phyloP scores from a whole-genome alignment of 2,888 invertebrate genomes.

The Temnothorax unifasciatus region DNA sequence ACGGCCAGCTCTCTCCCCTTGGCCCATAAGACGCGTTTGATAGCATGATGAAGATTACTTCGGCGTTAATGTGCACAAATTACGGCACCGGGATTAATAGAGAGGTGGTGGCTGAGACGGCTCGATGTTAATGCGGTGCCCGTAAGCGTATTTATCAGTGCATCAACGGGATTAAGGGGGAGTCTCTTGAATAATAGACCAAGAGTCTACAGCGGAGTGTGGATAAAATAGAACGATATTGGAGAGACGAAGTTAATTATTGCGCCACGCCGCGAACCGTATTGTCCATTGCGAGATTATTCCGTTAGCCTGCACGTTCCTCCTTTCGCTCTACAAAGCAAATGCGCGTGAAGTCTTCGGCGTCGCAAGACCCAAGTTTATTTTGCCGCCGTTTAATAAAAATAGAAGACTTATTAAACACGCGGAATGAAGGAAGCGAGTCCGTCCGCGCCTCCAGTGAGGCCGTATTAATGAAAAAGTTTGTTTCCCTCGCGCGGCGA shows the following conservation, averaged over 20 bases:
- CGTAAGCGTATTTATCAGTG: slow-evolving; percentile 44
- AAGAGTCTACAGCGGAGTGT: not conserved
- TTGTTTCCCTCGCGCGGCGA: not conserved
- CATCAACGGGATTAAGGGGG: slow-evolving; percentile 36
- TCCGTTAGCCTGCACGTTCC: not conserved
- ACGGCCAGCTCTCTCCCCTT: not conserved
- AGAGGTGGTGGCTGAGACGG: slow-evolving; percentile 17
- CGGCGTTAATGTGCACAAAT: slow-evolving; percentile 35
- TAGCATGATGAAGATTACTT: slow-evolving; percentile 47
- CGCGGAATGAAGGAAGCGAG: not conserved
- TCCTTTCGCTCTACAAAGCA: not conserved
- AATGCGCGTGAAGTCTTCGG: not conserved
- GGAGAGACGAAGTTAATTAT: slow-evolving; percentile 30
- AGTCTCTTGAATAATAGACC: slow-evolving; percentile 35
- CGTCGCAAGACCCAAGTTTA: not conserved
- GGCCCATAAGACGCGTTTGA: slow-evolving; percentile 25
- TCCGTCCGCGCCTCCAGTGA: not conserved
- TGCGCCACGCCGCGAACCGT: not conserved
- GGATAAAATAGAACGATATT: slow-evolving; percentile 4
- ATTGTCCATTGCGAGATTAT: slow-evolving; percentile 4
- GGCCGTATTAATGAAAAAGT: not conserved
- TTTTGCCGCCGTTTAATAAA: not conserved
- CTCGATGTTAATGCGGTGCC: slow-evolving; percentile 35
- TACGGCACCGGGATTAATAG: slow-evolving; percentile 39
- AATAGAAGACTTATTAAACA: not conserved